Evolutionary conservation across 2,113 vertebrate genomes (phyloP).

Genomic region (Bos javanicus): DNA sequence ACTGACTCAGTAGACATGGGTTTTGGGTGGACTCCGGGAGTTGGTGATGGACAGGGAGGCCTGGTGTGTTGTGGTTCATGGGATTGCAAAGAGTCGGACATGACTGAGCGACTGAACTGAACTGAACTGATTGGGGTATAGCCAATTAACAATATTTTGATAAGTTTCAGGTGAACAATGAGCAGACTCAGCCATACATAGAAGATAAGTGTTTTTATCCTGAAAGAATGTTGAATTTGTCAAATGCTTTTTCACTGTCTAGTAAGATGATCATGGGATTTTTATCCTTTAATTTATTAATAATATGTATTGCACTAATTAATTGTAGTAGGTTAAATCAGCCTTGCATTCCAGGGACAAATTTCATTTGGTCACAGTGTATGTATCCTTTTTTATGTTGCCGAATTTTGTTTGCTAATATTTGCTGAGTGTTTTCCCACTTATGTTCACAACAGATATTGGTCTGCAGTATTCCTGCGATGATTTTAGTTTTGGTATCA

Average conservation of each 20-base stretch:
- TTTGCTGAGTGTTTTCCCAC: constrained; percentile 26
- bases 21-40: too few species aligned
- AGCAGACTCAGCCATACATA: neutral
- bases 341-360: neutral
- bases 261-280: neutral
- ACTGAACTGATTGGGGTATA: neutral
- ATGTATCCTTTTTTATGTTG: neutral
- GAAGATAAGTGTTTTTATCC: neutral
- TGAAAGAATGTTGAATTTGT: neutral
- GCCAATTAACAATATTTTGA: neutral
- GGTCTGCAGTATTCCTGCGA: neutral
- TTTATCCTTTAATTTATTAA: neutral
- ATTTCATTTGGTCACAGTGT: neutral
- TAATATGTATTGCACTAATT: neutral
- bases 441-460: neutral
- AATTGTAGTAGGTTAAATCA: neutral
- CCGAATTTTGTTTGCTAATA: neutral
- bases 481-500: neutral
- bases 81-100: too few species aligned
- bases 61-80: fast-evolving
- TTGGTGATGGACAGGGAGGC: too few species aligned
- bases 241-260: neutral
- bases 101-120: too few species aligned
- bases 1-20: too few species aligned
- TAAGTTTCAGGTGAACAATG: neutral